Evolutionary conservation across 37 sponge, comb jelly and placozoan genomes (phyloP).

Genomic region (Halisarca cf. caerulea): DNA sequence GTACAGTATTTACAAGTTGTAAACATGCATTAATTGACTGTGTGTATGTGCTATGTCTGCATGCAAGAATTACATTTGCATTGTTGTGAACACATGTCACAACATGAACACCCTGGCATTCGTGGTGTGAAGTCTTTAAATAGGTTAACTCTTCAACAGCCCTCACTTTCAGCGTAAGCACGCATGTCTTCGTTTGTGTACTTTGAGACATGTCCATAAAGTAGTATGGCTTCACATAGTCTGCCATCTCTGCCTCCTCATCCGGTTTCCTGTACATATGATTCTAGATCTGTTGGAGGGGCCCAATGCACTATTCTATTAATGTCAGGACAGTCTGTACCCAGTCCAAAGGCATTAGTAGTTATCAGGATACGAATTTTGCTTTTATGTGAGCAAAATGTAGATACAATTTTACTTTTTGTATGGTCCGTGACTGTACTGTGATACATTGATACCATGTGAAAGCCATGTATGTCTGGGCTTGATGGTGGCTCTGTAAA

Average conservation of each 20-base stretch:
- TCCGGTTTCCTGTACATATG: slow-evolving; percentile 8
- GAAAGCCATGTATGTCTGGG: neutral
- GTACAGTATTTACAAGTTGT: too few species aligned
- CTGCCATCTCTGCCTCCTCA: neutral
- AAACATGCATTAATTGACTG: too few species aligned
- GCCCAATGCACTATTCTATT: neutral
- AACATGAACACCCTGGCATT: neutral
- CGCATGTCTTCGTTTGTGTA: neutral
- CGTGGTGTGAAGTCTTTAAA: neutral
- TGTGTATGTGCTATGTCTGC: neutral
- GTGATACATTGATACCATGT: neutral
- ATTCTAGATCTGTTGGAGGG: neutral
- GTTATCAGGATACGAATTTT: neutral
- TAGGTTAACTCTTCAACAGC: neutral
- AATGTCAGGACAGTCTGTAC: neutral
- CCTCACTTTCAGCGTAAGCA: neutral
- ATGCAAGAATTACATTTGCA: neutral
- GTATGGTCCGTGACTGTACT: neutral
- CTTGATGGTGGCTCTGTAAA: neutral
- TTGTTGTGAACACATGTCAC: neutral
- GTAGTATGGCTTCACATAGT: neutral
- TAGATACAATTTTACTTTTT: neutral
- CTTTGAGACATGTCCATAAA: neutral
- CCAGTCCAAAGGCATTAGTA: neutral
- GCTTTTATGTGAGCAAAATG: neutral